Conservation (phyloP, 2,113 vertebrate genomes). For the Callospermophilus lateralis region DNA sequence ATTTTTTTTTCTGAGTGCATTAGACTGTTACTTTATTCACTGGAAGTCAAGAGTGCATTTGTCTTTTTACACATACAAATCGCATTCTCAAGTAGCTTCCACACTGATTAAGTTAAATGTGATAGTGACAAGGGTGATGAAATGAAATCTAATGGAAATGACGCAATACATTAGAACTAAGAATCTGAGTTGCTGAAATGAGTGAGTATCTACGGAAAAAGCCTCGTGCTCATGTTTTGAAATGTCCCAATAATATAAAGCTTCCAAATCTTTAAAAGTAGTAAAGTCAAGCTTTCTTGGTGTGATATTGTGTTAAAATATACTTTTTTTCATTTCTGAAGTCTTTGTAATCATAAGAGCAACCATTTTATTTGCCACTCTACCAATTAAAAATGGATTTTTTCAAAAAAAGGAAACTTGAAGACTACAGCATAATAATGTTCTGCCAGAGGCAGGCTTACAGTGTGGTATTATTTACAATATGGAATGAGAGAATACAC, state of each 20-base stretch:
- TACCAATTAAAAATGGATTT: not conserved
- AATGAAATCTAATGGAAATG: slow-evolving; percentile 82
- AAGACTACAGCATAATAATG: not conserved
- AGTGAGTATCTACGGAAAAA: slow-evolving; percentile 75
- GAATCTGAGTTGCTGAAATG: slow-evolving; percentile 77
- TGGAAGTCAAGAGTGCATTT: slow-evolving; percentile 78
- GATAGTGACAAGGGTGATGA: slow-evolving; percentile 81
- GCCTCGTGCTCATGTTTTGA: slow-evolving; percentile 33
- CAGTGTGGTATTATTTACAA: not conserved
- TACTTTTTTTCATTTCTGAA: not conserved
- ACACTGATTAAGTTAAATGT: slow-evolving; percentile 85
- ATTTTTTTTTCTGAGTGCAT: slow-evolving; percentile 66
- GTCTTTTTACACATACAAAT: slow-evolving; percentile 75
- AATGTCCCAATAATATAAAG: slow-evolving; percentile 58
- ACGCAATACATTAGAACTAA: slow-evolving; percentile 79
- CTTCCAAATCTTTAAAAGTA: slow-evolving; percentile 52
- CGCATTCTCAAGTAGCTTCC: slow-evolving; percentile 77
- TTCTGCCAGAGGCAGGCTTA: not conserved
- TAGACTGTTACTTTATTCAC: slow-evolving; percentile 80
- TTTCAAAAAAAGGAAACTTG: not conserved
- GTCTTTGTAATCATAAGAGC: not conserved
- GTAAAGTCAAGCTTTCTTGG: slow-evolving; percentile 65
- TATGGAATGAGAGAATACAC: not conserved
- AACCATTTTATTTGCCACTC: not conserved
- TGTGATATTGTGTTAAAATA: not conserved